These are phyloP conservation scores for Mustela nigripes DNA, from an alignment of 2,113 vertebrate species.

Conservation along the genomic window DNA sequence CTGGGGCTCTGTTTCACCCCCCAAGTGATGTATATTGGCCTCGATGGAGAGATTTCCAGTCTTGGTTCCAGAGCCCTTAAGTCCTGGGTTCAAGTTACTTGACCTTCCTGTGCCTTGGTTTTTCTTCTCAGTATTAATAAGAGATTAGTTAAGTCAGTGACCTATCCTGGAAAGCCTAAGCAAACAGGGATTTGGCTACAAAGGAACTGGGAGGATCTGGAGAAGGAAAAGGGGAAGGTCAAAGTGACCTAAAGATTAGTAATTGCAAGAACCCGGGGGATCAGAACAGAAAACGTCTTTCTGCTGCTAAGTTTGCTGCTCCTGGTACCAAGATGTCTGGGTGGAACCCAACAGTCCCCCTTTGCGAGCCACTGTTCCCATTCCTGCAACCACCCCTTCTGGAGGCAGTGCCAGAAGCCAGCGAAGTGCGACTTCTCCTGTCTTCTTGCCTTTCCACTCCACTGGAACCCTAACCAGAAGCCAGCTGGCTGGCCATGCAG, in stretches of 20 bases:
- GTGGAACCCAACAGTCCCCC: background rate
- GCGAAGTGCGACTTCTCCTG: background rate
- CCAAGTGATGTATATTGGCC: background rate
- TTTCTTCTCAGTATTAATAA: background rate
- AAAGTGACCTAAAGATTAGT: background rate
- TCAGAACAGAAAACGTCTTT: no score
- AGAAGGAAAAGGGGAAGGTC: background rate
- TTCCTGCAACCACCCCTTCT: background rate
- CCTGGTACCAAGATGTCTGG: background rate
- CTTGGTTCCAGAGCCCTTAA: background rate
- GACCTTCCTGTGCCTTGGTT: background rate
- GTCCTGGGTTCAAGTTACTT: background rate
- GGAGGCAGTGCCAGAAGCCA: background rate
- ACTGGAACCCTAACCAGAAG: background rate
- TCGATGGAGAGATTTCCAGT: background rate
- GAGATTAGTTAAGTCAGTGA: background rate
- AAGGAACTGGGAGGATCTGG: background rate
- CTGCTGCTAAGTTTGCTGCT: background rate
- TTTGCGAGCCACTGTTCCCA: fast-evolving
- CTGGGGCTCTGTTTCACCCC: background rate
- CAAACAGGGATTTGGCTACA: background rate
- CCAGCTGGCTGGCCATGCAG: background rate
- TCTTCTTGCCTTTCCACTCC: background rate
- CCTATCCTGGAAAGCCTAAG: background rate
- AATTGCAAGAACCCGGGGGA: background rate